These are phyloP conservation scores for Cosmorhoe ocellata DNA, from an alignment of 2,888 invertebrate genomes.

Conservation along the genomic window DNA sequence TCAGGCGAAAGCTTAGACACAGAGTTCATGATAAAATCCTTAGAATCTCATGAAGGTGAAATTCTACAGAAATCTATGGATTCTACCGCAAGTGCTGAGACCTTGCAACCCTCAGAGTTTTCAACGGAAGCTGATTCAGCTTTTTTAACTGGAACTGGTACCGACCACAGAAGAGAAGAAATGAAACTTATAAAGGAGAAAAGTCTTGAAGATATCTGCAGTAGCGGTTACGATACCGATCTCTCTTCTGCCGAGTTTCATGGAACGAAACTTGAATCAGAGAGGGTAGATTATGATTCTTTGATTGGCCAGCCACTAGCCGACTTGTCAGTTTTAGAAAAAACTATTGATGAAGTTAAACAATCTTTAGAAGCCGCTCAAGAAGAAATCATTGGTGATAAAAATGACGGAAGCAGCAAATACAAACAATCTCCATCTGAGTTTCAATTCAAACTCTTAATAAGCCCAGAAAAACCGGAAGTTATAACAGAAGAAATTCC, in stretches of 20 bases:
- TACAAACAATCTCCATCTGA: constrained; percentile 89
- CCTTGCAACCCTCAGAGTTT: constrained; percentile 77
- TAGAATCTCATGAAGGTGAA: constrained; percentile 79
- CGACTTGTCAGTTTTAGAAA: constrained; percentile 84
- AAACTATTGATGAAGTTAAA: constrained; percentile 87
- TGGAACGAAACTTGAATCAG: constrained; percentile 77
- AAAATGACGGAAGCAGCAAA: constrained; percentile 84
- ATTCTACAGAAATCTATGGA: constrained; percentile 78
- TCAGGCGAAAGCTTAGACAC: constrained; percentile 79
- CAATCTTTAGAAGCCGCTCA: constrained; percentile 87
- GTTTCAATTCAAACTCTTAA: constrained; percentile 86
- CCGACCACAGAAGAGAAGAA: constrained; percentile 73
- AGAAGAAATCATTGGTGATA: constrained; percentile 85
- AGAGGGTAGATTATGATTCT: constrained; percentile 76
- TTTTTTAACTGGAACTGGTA: constrained; percentile 74
- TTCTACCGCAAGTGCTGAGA: constrained; percentile 78
- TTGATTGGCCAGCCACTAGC: constrained; percentile 75
- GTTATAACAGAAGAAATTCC: constrained; percentile 83
- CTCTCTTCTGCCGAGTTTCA: constrained; percentile 85
- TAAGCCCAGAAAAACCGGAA: constrained; percentile 80
- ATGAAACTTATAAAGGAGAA: constrained; percentile 74
- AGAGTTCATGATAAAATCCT: constrained; percentile 77
- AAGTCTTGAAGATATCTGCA: constrained; percentile 85
- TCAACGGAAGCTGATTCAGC: constrained; percentile 79
- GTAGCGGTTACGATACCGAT: constrained; percentile 86